Evolutionary conservation across 2,797 vertebrate species (phyloP).

Genomic region (Halcyon badia): DNA sequence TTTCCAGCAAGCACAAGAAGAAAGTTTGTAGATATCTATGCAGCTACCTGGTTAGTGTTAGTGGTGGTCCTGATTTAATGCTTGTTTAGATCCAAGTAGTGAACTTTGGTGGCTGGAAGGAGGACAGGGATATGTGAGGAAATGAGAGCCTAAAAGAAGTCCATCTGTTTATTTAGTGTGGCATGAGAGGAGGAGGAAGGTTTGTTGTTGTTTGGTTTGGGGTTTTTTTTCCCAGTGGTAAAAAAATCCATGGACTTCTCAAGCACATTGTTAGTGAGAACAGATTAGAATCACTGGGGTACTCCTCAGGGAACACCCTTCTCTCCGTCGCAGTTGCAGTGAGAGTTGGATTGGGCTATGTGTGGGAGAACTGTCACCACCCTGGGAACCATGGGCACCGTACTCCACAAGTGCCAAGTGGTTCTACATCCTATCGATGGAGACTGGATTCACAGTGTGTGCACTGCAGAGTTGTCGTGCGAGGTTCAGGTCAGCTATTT

Average conservation of each 20-base stretch:
- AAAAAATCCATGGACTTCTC: neutral
- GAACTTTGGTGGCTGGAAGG: neutral
- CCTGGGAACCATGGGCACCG: neutral
- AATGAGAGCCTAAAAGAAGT: neutral
- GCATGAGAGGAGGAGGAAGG: neutral
- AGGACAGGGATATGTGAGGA: neutral
- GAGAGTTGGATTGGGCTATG: neutral
- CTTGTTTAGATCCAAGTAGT: neutral
- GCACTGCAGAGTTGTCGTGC: neutral
- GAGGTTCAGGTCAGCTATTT: neutral
- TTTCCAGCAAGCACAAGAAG: neutral
- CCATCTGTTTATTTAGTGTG: neutral
- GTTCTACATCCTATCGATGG: neutral
- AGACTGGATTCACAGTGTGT: neutral
- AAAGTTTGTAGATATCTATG: fast-evolving
- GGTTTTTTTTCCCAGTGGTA: neutral
- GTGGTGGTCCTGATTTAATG: neutral
- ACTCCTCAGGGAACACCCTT: neutral
- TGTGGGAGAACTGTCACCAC: fast-evolving
- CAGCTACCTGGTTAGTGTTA: neutral
- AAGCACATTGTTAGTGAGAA: neutral
- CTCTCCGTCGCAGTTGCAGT: fast-evolving
- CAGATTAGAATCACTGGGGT: neutral
- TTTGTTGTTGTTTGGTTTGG: neutral
- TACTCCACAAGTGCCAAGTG: fast-evolving